Base-by-base conservation (phyloP, 2,888 invertebrate species). In the Pachymerium ferrugineum region DNA sequence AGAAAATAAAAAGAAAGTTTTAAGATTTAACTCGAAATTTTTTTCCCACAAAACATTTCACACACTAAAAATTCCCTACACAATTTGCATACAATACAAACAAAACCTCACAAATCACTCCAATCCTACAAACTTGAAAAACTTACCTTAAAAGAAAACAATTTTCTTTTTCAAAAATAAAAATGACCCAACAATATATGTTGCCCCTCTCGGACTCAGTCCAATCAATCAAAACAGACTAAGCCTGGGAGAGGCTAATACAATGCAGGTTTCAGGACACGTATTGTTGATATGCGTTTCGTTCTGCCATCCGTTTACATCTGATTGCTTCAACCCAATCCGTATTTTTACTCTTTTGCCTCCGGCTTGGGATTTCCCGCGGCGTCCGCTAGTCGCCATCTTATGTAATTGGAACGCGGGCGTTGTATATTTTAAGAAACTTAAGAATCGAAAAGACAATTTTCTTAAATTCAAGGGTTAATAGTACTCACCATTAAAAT, bases 231-330 rank as follows among this genome's bases (percentile, higher is more conserved):
- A 25, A 16, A 1, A 29, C 72, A 72, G 72, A 72, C 72, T 72
- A 72, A 72, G 72, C 72, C 72, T 72, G 72, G 72, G 72, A 72
- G 72, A 72, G 72, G 72, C 72, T 72, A 72, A 68, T 25, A 68
- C 28, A 68, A 29, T 68, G 68, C 28, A 28, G 68, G 30, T 16
- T 68, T 16, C 22, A 14, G 10, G 1, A 14, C 12, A 25, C 3
- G 19, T 25, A 12, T 1, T 3, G 68, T 22, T 68, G 25, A 28
- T 0, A 68, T 25, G 5, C 68, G 28, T 12, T 1, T 68, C n/a
- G 12, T 12, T 22, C 16, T 22, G 16, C n/a, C 22, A n/a, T 67
- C 67, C 14, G 25, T 22, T 8, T 1, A 47, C 47, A 47, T 47
- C n/a, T 47, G 47, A 22, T 47, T 5, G 16, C 47, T 5, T 47